phyloP scores from a whole-genome alignment of 2,888 invertebrate genomes.

The Morpho achilles region DNA sequence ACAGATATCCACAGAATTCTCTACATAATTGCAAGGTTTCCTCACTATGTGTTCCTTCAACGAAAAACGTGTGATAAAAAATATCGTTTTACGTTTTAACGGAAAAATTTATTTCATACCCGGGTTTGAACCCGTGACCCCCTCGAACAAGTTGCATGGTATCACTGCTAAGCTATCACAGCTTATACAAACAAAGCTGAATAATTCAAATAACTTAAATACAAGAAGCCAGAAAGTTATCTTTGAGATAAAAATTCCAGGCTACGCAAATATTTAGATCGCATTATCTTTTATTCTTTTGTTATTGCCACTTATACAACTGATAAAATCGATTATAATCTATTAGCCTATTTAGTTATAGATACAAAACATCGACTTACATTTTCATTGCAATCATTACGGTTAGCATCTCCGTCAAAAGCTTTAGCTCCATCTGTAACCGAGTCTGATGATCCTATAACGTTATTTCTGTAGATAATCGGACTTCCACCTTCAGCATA shows the following conservation, averaged over 20 bases:
- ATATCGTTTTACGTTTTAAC: no score
- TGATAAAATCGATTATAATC: neutral
- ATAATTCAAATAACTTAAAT: neutral
- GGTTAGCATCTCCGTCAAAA: neutral
- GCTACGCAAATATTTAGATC: constrained; percentile 1
- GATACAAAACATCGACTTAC: constrained; percentile 9
- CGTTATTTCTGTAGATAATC: constrained; percentile 37
- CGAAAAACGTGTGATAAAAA: no score
- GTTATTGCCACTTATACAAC: neutral
- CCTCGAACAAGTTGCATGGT: no score
- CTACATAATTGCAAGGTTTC: no score
- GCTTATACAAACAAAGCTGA: neutral
- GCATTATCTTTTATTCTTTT: constrained; percentile 5
- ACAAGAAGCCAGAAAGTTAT: constrained; percentile 1
- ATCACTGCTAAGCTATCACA: no score
- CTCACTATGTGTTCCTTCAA: no score
- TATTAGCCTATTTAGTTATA: neutral
- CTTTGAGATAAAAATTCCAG: constrained; percentile 1
- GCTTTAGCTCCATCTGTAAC: constrained; percentile 63
- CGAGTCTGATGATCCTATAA: constrained; percentile 82
- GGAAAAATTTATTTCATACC: no score
- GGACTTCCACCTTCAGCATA: constrained; percentile 34
- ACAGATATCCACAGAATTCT: no score
- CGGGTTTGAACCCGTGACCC: no score
- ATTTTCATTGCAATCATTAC: neutral